Base-by-base conservation (phyloP, 2,888 invertebrate genomes). In the Coremacera marginata region DNA sequence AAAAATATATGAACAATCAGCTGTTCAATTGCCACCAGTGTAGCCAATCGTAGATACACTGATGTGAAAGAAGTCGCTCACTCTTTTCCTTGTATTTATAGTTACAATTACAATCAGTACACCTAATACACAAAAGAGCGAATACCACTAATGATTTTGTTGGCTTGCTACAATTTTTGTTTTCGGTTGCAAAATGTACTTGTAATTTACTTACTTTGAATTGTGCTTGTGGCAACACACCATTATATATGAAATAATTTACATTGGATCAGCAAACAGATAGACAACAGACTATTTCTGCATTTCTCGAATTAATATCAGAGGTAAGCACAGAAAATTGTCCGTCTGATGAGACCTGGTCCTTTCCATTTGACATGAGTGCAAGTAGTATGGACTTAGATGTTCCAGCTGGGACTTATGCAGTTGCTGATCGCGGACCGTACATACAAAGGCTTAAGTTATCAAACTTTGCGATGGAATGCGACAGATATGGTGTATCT, bases 141-240 rank as follows among this genome's bases (percentile, higher is more conserved):
- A n/a, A n/a, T n/a, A n/a, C n/a, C n/a, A n/a, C n/a, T 31, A 31
- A 31, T 31, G 31, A 86, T 83, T 22, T 67, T n/a, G 79, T 71
- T 52, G 25, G 44, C 22, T 44, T 4, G n/a, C n/a, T 65, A 1
- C n/a, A 60, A 65, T 62, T 25, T 60, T 67, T 44, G 49, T 52
- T 55, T 5, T 70, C 44, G 16, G 14, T 68, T 51, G 22, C 65
- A 44, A 76, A 44, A 75, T 27, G 5, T 14, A 72, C 19, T 77
- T 70, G 68, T 44, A 37, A 37, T 67, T 49, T 65, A 37, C 22
- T 9, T 2, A 51, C 5, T 2, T 78, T 63, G 70, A n/a, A 49
- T 51, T 78, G 72, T 65, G 9, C 22, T 62, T 57, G 62, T 70
- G 19, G n/a, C 27, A 27, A 19, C 16, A 19, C 22, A 49, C 31